Evolutionary conservation across 1,140 invertebrate species (phyloP).

Genomic region (Trialeurodes vaporariorum): DNA sequence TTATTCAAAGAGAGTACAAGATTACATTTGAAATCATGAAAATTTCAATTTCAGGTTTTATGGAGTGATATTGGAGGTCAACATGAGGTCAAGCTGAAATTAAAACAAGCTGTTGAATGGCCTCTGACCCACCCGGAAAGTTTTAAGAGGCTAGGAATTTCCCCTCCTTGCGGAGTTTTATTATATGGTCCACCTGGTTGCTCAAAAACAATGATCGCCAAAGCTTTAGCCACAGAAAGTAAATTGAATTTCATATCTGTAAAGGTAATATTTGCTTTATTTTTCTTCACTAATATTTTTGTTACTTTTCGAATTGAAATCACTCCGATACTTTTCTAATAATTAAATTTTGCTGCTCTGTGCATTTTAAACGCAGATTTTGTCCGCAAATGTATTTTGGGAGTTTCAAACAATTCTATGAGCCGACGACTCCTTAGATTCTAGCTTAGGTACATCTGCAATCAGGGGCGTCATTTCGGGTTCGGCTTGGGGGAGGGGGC

Average conservation of each 20-base stretch:
- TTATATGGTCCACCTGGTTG: constrained; percentile 98
- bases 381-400: too few relatives aligned
- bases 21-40: background rate
- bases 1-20: background rate
- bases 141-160: constrained; percentile 79
- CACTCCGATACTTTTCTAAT: too few relatives aligned
- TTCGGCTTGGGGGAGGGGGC: too few relatives aligned
- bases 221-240: constrained; percentile 89
- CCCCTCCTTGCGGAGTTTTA: constrained; percentile 84
- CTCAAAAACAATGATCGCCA: constrained; percentile 92
- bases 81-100: constrained; percentile 68
- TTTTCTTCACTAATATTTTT: too few relatives aligned
- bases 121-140: constrained; percentile 79
- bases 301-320: too few relatives aligned
- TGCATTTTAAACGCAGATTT: too few relatives aligned
- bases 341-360: too few relatives aligned
- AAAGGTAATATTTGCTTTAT: too few relatives aligned
- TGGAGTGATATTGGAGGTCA: constrained; percentile 94
- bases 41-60: constrained; percentile 34
- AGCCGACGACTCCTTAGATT: too few relatives aligned
- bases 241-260: constrained; percentile 84
- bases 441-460: too few relatives aligned
- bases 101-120: constrained; percentile 87
- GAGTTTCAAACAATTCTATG: too few relatives aligned
- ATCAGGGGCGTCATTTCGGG: too few relatives aligned